phyloP scores from a whole-genome alignment of 2,113 vertebrate species.

The Sylvilagus bachmani region DNA sequence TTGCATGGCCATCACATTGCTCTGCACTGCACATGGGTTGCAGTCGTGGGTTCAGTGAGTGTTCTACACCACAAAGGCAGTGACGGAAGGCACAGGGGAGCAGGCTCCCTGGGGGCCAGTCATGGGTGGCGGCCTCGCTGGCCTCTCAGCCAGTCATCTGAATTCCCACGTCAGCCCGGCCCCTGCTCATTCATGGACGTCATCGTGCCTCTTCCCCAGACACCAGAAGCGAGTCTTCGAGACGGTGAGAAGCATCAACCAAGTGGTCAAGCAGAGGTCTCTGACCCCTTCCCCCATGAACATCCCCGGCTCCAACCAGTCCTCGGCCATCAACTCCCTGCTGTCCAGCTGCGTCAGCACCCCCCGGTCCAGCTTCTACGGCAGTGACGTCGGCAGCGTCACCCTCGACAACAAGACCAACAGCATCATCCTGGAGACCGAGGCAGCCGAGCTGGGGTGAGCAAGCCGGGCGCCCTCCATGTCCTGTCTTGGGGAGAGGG shows the following conservation, averaged over 20 bases:
- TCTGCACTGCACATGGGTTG: too few species aligned
- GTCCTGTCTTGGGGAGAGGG: background rate
- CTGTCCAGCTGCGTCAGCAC: slow-evolving; percentile 96
- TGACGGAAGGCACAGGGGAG: background rate
- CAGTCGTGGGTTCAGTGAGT: background rate
- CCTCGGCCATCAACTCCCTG: slow-evolving; percentile 95
- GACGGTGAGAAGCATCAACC: slow-evolving; percentile 96
- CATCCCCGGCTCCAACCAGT: slow-evolving; percentile 99
- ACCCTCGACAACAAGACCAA: slow-evolving; percentile 95
- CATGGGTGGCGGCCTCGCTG: background rate
- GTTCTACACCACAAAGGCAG: too few species aligned
- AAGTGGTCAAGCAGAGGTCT: slow-evolving; percentile 95
- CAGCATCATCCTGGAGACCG: slow-evolving; percentile 93
- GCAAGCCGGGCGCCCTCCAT: background rate
- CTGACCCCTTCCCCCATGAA: slow-evolving; percentile 95
- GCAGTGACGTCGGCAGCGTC: slow-evolving; percentile 92
- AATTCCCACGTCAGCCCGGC: background rate
- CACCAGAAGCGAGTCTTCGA: slow-evolving; percentile 98
- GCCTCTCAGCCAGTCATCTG: background rate
- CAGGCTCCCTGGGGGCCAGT: background rate
- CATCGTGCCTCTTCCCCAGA: slow-evolving; percentile 79
- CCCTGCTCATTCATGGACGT: background rate
- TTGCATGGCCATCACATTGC: rapidly evolving
- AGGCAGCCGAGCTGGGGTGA: slow-evolving; percentile 91
- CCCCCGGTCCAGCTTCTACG: slow-evolving; percentile 94